Evolutionary conservation across 2,113 vertebrate species (phyloP), one percentile per base, ranked within the genome.

Genomic region (Sceloporus undulatus): DNA sequence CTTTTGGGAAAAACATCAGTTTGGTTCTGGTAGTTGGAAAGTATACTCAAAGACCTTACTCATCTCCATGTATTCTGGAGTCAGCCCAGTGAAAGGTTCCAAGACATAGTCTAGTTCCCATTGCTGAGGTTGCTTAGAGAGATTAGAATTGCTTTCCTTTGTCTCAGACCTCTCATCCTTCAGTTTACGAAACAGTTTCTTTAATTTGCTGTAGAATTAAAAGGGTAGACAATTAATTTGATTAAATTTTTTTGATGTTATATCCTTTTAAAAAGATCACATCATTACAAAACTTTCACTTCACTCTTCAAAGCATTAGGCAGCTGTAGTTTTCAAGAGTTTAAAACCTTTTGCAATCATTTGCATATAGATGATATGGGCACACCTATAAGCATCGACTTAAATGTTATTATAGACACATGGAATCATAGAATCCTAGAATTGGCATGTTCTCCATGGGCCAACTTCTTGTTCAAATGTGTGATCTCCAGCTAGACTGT

Each of bases 21-120:
- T 75, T 73, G 9, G 2, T 77, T 42, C 14, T 10, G 11, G 56
- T 14, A 38, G 52, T 10, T 40, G 21, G 34, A 48, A 85, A 85
- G 38, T 3, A 10, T 74, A 89, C 65, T 82, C 5, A 86, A 38
- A 59, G 79, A 13, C 77, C 98, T 96, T 94, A 99, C 99, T 98
- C 99, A 99, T 99, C 93, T 99, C 99, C 99, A 99, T 99, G 94
- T 99, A 99, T 88, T 99, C 99, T 27, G 99, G 98, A 84, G 96
- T 98, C 78, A 99, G 94, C 0, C 99, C 98, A 2, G 98, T 98
- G 89, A 97, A 99, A 0, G 98, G 99, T 82, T 99, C 99, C 90
- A 99, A 95, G 71, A 93, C 94, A 29, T 98, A 98, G 91, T 99
- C 98, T 2, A 98, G 96, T 76, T 98, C 97, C 98, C 98, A 99